Conservation (phyloP, 1,140 invertebrate genomes). For the Steinernema feltiae region DNA sequence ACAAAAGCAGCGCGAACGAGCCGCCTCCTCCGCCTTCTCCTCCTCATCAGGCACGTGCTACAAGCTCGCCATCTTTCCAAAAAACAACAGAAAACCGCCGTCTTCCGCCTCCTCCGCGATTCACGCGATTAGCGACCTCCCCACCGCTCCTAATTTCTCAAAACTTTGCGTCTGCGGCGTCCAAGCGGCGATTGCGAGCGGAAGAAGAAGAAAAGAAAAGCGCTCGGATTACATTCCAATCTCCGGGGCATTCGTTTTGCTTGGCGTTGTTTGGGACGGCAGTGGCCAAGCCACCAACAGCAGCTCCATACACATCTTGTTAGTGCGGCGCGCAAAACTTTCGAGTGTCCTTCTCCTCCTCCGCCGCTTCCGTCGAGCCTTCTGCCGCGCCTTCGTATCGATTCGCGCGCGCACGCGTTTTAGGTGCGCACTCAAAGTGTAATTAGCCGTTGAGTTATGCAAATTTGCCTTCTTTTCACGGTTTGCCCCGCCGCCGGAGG, state of each 20-base stretch:
- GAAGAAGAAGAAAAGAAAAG: not conserved
- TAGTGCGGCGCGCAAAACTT: conserved; percentile 10
- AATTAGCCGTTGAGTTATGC: conserved; percentile 14
- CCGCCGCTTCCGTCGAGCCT: not conserved
- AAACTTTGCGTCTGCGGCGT: not conserved
- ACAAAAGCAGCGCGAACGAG: no score
- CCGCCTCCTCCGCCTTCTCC: no score
- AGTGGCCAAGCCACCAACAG: not conserved
- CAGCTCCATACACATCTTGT: not conserved
- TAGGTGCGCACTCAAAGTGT: not conserved
- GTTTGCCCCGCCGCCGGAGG: not conserved
- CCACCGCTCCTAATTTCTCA: not conserved
- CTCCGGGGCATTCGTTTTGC: not conserved
- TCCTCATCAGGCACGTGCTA: no score
- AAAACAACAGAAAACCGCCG: no score
- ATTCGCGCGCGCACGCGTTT: not conserved
- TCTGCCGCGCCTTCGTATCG: not conserved
- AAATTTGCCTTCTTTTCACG: not conserved
- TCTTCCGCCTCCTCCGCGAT: no score
- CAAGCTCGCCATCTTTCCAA: no score
- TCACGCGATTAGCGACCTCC: no score
- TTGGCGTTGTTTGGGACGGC: not conserved
- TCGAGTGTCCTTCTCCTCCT: conserved; percentile 6
- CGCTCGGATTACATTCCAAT: conserved; percentile 15
- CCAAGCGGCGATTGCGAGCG: not conserved